Conservation (phyloP, 2,888 invertebrate species). For the Stenichneumon culpator region DNA sequence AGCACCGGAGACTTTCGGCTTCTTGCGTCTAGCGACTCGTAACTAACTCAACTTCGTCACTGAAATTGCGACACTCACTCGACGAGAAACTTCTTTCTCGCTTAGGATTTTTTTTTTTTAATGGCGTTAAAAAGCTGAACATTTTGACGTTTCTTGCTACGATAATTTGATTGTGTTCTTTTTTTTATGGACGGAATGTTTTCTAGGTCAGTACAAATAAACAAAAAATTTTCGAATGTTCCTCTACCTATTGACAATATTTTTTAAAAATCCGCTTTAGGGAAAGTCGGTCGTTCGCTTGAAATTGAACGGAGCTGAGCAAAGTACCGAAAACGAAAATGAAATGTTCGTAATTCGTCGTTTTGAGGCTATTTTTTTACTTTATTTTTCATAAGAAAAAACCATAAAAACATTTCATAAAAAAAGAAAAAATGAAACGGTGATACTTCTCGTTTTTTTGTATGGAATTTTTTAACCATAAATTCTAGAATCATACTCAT, state of each 20-base stretch:
- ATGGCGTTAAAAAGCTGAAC: background rate
- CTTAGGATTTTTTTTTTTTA: background rate
- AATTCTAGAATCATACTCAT: too few species aligned
- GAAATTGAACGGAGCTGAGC: background rate
- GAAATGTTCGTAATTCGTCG: too few species aligned
- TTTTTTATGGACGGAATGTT: too few species aligned
- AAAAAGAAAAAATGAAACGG: too few species aligned
- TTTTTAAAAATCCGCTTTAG: too few species aligned
- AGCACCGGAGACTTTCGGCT: conserved; percentile 6
- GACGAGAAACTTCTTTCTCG: conserved; percentile 34
- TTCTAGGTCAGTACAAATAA: background rate
- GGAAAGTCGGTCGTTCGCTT: too few species aligned
- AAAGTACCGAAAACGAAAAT: too few species aligned
- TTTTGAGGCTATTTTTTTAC: too few species aligned
- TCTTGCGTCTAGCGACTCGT: conserved; percentile 13
- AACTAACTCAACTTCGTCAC: conserved; percentile 12
- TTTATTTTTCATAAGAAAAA: too few species aligned
- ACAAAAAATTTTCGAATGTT: background rate
- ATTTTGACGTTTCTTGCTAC: background rate
- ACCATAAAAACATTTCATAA: too few species aligned
- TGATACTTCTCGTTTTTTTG: too few species aligned
- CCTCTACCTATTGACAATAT: background rate
- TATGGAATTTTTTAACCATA: too few species aligned
- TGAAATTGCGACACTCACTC: conserved; percentile 35
- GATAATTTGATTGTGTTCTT: background rate